These are phyloP conservation scores for Orthonyx spaldingii DNA, from an alignment of 2,113 vertebrate genomes.

Conservation along the genomic window DNA sequence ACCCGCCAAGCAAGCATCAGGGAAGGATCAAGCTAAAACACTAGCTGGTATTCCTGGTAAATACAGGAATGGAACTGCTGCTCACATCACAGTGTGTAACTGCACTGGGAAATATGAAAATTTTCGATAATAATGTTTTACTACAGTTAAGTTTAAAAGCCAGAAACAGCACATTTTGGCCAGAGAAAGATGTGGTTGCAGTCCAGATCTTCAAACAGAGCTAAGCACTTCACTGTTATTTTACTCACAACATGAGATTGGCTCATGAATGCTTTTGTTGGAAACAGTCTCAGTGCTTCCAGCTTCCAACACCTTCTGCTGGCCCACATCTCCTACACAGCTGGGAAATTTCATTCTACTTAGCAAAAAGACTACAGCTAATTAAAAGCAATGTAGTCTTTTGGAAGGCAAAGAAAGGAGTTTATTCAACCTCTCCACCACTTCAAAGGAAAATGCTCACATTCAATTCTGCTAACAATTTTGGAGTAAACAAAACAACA, in stretches of 20 bases:
- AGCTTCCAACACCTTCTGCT: not conserved
- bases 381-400: constrained; percentile 17
- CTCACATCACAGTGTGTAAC: not conserved
- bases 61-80: not conserved
- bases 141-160: not conserved
- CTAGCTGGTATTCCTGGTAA: not conserved
- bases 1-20: not conserved
- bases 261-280: not conserved
- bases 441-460: not conserved
- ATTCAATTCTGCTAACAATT: not conserved
- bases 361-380: not conserved
- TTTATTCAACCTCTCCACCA: not conserved
- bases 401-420: not conserved
- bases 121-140: not conserved
- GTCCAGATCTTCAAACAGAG: not conserved
- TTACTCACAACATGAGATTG: not conserved
- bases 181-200: not conserved
- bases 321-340: not conserved
- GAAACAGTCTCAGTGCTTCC: not conserved
- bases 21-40: not conserved
- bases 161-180: not conserved
- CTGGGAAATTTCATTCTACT: constrained; percentile 14
- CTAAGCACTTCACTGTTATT: not conserved
- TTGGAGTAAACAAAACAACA: not conserved
- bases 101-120: not conserved